Evolutionary conservation across 2,888 invertebrate genomes (phyloP), one percentile per base, ranked within the genome.

Genomic region (Ophraella communa): DNA sequence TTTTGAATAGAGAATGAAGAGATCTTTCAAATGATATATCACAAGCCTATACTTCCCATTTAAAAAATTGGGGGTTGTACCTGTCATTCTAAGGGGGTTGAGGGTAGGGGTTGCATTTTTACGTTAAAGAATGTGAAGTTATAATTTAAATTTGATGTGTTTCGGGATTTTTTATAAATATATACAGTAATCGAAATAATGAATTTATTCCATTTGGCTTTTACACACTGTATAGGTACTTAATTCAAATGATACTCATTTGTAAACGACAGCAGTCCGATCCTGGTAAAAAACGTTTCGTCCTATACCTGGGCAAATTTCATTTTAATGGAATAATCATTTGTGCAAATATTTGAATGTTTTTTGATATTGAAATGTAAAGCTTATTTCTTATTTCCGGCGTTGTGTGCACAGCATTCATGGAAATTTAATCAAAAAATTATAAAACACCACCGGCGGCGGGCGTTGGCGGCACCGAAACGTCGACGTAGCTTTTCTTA

Each of bases 241-340:
- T 27, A 10, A 27, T 10, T 30, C 8, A 3, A 1, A 30, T 30
- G 8, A 3, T 10, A 0, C 3, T 10, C 8, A 30, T 11, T 45
- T 45, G 2, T 21, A 0, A 11, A 3, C 17, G 4, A 4, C 24
- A 27, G 17, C n/a, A 5, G 17, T 27, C 8, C n/a, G 49, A 11
- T 27, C 27, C 49, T 51, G 49, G 21, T 27, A 14, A 24, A 10
- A 24, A 27, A 10, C 49, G 49, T 14, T 27, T 3, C 18, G 17
- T 17, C 74, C 71, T 76, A 75, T 81, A 81, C 81, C 81, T 81
- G 81, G 77, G 78, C 78, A 81, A 83, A 82, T 83, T 83, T 83
- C 81, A 80, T 82, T 82, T 82, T 83, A 83, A 83, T 83, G 82
- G 82, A 83, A 83, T 82, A 82, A 83, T 83, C 82, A 80, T 82